Base-by-base conservation (phyloP, 2,113 vertebrate genomes). In the Sclerurus mexicanus region DNA sequence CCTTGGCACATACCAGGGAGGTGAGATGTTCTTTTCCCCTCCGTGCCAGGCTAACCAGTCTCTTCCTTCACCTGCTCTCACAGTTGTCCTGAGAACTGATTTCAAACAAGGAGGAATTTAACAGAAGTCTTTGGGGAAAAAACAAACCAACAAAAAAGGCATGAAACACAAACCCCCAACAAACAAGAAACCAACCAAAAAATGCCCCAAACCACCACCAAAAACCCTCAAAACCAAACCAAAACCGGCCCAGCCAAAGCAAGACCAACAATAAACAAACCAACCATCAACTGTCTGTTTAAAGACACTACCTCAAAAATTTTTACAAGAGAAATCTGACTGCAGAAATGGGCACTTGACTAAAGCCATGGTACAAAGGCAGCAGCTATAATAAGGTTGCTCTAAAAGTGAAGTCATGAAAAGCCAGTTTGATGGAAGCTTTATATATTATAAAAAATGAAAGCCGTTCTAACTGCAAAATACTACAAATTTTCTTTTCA, bases 281-380 rank as follows among this genome's bases (percentile, higher is more conserved):
- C 2, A 0, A 62, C 8, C 2, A 0, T 49, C 10, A 25, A 2
- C 37, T 12, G 8, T 31, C 59, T 84, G 77, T 60, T 81, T 49
- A 21, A 27, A 56, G 44, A 14, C 12, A 3, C 20, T 11, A 3
- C 28, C 21, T 23, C 53, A 16, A 40, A 50, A 12, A 25, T 46
- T 68, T 11, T 50, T 27, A 18, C 25, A 58, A 64, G 59, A 47
- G 53, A 79, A 73, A 58, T 16, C 24, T 8, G 8, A 17, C 20
- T 40, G 24, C 28, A 66, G 42, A 49, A 71, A 37, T 9, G 14
- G 83, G 17, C 24, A 7, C 7, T 63, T 58, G 30, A 12, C 52
- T 59, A 55, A 81, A 87, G 15, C 14, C 12, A 3, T 2, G 1
- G 44, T 63, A 42, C 42, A 78, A n/a, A 60, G 46, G 20, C 37